Conservation (phyloP, 2,113 vertebrate species). For the Psettodes erumei region DNA sequence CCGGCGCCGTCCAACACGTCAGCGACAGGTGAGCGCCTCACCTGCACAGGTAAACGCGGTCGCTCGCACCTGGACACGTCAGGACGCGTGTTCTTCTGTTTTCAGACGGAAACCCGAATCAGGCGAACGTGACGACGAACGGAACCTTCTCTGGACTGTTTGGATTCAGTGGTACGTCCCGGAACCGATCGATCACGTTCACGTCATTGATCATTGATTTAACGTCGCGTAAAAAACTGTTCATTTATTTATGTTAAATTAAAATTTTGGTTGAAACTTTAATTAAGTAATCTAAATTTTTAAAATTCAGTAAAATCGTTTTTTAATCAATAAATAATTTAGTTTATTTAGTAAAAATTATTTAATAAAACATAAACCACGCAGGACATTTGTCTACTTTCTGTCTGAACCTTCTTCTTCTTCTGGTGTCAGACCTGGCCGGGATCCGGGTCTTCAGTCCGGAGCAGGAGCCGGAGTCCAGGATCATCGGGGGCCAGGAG, state of each 20-base stretch:
- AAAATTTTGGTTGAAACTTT: neutral
- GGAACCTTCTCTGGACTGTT: neutral
- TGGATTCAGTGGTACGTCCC: conserved; percentile 26
- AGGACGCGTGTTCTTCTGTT: neutral
- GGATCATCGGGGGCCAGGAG: conserved; percentile 80
- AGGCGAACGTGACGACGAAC: neutral
- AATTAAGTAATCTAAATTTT: too few species aligned
- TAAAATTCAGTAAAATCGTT: too few species aligned
- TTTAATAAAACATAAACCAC: too few species aligned
- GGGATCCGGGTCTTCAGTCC: conserved; percentile 69
- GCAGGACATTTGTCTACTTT: neutral
- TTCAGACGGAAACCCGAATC: neutral
- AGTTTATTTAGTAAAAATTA: too few species aligned
- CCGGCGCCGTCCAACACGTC: too few species aligned
- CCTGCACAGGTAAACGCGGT: too few species aligned
- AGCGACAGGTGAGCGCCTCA: neutral
- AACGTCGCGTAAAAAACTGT: too few species aligned
- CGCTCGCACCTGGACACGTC: too few species aligned
- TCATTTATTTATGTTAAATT: neutral
- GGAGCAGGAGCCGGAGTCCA: conserved; percentile 36
- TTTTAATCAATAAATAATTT: too few species aligned
- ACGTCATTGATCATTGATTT: too few species aligned
- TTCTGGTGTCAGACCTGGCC: conserved; percentile 52
- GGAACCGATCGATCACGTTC: too few species aligned
- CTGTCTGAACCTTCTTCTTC: neutral